Evolutionary conservation across 2,797 vertebrate species (phyloP), one percentile per base, ranked within the genome.

Genomic region (Neosilurus mollespiculum): DNA sequence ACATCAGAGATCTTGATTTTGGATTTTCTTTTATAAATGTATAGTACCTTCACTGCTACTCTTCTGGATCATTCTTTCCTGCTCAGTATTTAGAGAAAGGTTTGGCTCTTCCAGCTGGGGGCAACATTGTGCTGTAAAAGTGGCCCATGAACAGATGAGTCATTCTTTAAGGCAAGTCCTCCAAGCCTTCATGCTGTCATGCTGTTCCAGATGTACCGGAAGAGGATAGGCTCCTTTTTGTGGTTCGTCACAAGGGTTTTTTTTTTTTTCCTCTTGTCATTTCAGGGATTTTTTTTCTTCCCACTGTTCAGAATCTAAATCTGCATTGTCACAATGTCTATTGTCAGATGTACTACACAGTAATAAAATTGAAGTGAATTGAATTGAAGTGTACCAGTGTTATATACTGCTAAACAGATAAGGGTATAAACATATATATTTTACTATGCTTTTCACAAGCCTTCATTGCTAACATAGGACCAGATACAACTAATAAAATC

Each of bases 61-160:
- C 9, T 37, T 67, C 24, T 65, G 1, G 26, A 65, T 65, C 26
- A 65, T 65, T 18, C 37, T 37, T 67, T 67, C 37, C 37, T 2
- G 37, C 2, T 43, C 37, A 43, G 37, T 43, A 7, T 24, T 26
- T 26, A 73, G 9, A 0, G 12, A 43, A 64, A 51, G 51, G 54
- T 20, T 37, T 0, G 0, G 6, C 2, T 24, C 72, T 26, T 73
- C 77, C 82, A 54, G 43, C 16, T 34, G 82, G 77, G 70, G 82
- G 82, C 76, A 73, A 26, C 30, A 30, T 58, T 64, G 77, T 20
- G 30, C 18, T 72, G 58, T 37, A 64, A 69, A 37, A 37, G 10
- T 4, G 0, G 14, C 54, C 37, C 24, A 51, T 24, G 49, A 51
- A 80, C 67, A 73, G 77, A 84, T 80, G 82, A 84, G 77, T 84